Evolutionary conservation across 2,113 vertebrate genomes (phyloP).

Genomic region (Myocastor coypus): DNA sequence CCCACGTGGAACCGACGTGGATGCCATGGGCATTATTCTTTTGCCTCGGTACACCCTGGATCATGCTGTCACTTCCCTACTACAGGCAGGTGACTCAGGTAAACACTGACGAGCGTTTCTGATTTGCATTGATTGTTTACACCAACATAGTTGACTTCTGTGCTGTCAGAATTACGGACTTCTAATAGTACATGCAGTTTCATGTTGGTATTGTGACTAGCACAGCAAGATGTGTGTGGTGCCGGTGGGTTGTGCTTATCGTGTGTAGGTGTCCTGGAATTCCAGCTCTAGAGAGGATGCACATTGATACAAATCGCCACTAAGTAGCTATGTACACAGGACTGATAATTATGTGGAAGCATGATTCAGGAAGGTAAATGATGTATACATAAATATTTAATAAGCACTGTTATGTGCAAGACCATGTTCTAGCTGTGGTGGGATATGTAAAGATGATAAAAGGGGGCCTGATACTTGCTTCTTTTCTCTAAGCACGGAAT

Average conservation of each 20-base stretch:
- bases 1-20: not conserved
- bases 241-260: conserved; percentile 60
- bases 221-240: conserved; percentile 54
- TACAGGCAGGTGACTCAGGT: conserved; percentile 75
- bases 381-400: conserved; percentile 53
- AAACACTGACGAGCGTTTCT: conserved; percentile 32
- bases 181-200: conserved; percentile 38
- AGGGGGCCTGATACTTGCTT: not conserved
- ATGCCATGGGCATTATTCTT: not conserved
- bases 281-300: conserved; percentile 53
- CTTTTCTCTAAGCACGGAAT: not conserved
- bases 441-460: not conserved
- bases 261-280: conserved; percentile 57
- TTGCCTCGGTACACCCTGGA: not conserved
- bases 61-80: not conserved
- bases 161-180: conserved; percentile 43
- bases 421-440: conserved; percentile 25
- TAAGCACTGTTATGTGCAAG: conserved; percentile 43
- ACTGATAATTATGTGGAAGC: conserved; percentile 51
- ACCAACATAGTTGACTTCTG: conserved; percentile 16
- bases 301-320: conserved; percentile 46
- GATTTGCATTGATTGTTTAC: conserved; percentile 15
- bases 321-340: conserved; percentile 56
- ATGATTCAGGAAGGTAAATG: conserved; percentile 72
- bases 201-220: conserved; percentile 46